These are phyloP conservation scores for Drosophila algonquin DNA, from an alignment of 2,888 invertebrate genomes.

Conservation along the genomic window DNA sequence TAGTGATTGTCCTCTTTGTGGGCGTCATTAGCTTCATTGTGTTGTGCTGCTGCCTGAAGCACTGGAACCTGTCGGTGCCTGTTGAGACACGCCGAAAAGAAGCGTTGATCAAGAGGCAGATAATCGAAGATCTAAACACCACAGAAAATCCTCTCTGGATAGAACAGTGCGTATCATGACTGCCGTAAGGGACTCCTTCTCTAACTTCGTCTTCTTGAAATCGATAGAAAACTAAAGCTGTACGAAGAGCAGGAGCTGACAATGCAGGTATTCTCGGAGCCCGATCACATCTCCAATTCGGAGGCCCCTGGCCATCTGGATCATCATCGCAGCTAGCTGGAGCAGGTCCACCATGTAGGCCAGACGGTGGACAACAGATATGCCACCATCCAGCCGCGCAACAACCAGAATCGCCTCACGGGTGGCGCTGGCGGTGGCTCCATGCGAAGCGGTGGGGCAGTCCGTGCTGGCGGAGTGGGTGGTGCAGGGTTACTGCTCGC, in stretches of 20 bases:
- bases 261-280: slow-evolving; percentile 95
- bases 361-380: slow-evolving; percentile 84
- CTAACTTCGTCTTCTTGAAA: background rate
- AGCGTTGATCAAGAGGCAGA: slow-evolving; percentile 91
- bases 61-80: slow-evolving; percentile 93
- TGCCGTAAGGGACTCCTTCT: background rate
- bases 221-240: slow-evolving; percentile 90
- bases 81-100: slow-evolving; percentile 92
- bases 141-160: slow-evolving; percentile 97
- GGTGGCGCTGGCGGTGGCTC: slow-evolving; percentile 65
- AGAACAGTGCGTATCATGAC: slow-evolving; percentile 88
- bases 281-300: slow-evolving; percentile 85
- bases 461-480: slow-evolving; percentile 61
- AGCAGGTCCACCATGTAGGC: slow-evolving; percentile 81
- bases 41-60: slow-evolving; percentile 93
- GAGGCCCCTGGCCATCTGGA: slow-evolving; percentile 83
- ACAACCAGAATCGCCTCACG: slow-evolving; percentile 67
- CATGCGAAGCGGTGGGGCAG: slow-evolving; percentile 63
- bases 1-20: slow-evolving; percentile 92
- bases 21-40: slow-evolving; percentile 94
- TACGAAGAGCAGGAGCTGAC: slow-evolving; percentile 97
- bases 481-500: slow-evolving; percentile 61
- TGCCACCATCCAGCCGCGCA: slow-evolving; percentile 84
- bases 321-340: slow-evolving; percentile 81
- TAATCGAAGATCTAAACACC: slow-evolving; percentile 93